Conservation (phyloP, 2,797 vertebrate species). For the Crypturellus tataupa region DNA sequence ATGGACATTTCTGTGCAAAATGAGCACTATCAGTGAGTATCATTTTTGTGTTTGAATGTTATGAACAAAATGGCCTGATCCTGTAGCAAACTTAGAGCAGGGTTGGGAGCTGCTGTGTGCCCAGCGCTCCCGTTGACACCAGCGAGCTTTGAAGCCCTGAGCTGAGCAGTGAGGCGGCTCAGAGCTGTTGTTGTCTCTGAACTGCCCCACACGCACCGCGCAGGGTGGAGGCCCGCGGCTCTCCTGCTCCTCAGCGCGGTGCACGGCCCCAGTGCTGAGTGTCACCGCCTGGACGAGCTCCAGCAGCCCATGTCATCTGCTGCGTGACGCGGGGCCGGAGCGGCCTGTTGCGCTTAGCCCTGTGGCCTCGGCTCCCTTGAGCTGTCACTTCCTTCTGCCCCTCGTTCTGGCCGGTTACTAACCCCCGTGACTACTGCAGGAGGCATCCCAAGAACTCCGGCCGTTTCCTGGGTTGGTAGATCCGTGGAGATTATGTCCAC, state of each 20-base stretch:
- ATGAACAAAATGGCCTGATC: background rate
- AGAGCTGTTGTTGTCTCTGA: background rate
- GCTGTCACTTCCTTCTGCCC: background rate
- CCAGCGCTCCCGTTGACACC: background rate
- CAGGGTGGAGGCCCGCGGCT: background rate
- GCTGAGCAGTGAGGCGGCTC: background rate
- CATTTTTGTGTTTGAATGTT: background rate
- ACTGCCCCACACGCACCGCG: background rate
- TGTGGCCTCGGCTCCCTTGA: background rate
- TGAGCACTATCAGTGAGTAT: background rate
- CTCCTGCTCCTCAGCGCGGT: background rate
- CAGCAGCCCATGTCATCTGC: background rate
- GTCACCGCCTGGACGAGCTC: background rate
- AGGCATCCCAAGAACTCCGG: background rate
- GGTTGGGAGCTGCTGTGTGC: fast-evolving
- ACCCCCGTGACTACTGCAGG: background rate
- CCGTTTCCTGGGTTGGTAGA: background rate
- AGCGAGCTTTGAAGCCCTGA: background rate
- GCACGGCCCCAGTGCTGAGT: background rate
- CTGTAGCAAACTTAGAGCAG: background rate
- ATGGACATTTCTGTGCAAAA: constrained; percentile 33
- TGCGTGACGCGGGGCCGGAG: background rate
- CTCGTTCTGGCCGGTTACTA: background rate
- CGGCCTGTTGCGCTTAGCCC: background rate
- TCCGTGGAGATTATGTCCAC: background rate